A percentile compares a stretch with the other conserved stretches of the same genome.
Conservation (phyloP, 2,797 vertebrate species). For the Schizothorax lantsangensis region DNA sequence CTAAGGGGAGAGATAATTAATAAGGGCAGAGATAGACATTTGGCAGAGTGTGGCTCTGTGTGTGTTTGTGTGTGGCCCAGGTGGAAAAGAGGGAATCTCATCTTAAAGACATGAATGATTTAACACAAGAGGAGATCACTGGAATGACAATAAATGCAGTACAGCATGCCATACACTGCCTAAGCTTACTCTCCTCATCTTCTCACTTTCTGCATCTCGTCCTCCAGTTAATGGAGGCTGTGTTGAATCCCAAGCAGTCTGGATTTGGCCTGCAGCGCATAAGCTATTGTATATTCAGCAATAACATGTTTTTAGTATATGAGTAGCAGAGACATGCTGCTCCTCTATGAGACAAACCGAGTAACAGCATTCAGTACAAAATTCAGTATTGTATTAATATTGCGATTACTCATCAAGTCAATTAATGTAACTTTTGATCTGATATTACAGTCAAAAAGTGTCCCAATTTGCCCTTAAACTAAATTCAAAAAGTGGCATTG, state of each 20-base stretch:
- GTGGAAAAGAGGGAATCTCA: conserved; percentile 69
- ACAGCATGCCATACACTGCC: conserved; percentile 49
- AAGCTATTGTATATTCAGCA: conserved; percentile 34
- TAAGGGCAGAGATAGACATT: conserved; percentile 78
- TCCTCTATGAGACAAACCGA: conserved; percentile 11
- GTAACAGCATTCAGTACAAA: neutral
- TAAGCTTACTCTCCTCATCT: conserved; percentile 45
- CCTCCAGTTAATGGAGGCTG: conserved; percentile 53
- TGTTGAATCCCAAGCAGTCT: conserved; percentile 51
- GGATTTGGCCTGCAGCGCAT: conserved; percentile 28
- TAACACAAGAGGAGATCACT: conserved; percentile 73
- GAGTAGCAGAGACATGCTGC: conserved; percentile 22
- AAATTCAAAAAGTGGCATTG: neutral
- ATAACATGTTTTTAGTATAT: conserved; percentile 39
- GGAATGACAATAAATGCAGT: conserved; percentile 74
- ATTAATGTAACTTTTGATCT: conserved; percentile 7
- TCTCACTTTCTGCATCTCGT: conserved; percentile 26
- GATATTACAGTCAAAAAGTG: neutral
- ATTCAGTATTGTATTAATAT: neutral
- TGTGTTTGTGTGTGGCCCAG: conserved; percentile 48
- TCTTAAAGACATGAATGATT: conserved; percentile 81
- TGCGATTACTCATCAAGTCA: neutral
- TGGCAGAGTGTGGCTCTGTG: conserved; percentile 53
- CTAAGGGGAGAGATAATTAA: conserved; percentile 80
- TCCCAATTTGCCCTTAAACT: neutral